phyloP scores from a whole-genome alignment of 2,888 invertebrate species.

The Caenorhabditis macrosperma region DNA sequence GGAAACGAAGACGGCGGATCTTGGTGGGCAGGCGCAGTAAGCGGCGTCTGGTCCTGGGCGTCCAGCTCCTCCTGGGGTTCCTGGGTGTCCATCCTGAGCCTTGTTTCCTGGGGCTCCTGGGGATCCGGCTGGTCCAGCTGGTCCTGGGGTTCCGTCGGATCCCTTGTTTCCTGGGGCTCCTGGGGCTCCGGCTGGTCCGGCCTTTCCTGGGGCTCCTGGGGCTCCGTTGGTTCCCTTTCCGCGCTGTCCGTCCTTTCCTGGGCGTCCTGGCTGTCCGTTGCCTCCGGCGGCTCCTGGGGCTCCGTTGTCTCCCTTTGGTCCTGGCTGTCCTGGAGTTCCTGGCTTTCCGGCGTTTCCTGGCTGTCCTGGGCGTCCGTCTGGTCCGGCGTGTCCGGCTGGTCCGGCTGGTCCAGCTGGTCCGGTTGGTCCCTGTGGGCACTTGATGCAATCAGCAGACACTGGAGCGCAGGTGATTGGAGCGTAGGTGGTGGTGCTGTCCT shows the following conservation, averaged over 20 bases:
- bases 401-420: constrained; percentile 75
- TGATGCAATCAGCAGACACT: constrained; percentile 67
- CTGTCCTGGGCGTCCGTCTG: constrained; percentile 72
- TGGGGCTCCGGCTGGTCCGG: constrained; percentile 64
- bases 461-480: constrained; percentile 72
- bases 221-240: constrained; percentile 67
- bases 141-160: constrained; percentile 63
- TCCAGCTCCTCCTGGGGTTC: constrained; percentile 66
- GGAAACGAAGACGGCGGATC: constrained; percentile 63
- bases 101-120: constrained; percentile 62
- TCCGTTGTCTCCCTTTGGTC: constrained; percentile 73
- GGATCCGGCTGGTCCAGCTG: constrained; percentile 67
- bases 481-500: constrained; percentile 68
- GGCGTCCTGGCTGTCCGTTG: constrained; percentile 67
- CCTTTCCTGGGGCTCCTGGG: constrained; percentile 68
- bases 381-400: constrained; percentile 71
- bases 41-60: constrained; percentile 71
- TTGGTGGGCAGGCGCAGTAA: constrained; percentile 70
- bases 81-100: constrained; percentile 66
- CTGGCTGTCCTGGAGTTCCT: constrained; percentile 69
- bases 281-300: constrained; percentile 70
- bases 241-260: constrained; percentile 71
- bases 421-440: constrained; percentile 75
- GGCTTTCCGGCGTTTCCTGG: constrained; percentile 70
- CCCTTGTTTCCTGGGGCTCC: constrained; percentile 63